Evolutionary conservation across 2,888 invertebrate genomes (phyloP), one percentile per base, ranked within the genome.

Genomic region (Athetis lepigone): DNA sequence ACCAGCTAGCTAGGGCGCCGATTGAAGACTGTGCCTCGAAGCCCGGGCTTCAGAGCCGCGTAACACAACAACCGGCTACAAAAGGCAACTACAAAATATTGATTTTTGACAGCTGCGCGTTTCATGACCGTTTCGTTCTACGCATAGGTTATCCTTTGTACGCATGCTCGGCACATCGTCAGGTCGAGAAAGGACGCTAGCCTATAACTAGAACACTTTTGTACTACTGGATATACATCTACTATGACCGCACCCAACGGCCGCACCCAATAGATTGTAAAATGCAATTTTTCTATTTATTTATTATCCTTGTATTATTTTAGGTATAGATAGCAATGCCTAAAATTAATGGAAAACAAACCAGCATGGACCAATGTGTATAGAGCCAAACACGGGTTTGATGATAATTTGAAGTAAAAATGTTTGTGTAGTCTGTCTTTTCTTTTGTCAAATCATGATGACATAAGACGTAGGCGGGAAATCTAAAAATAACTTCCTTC

Each of bases 101-200:
- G 70, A 71, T 71, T 36, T 42, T 4, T 69, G 56, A 75, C 71
- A 51, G 50, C 50, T 61, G 63, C 63, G 71, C 70, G 40, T 45
- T 74, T 23, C 45, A 18, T 18, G 46, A 42, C 25, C 63, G 70
- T 43, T 70, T 42, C 77, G 51, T 71, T 56, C 71, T 56, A 76
- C 70, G 70, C 71, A 70, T 75, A 56, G 18, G 43, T 49, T 46
- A 70, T 16, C 40, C 40, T 49, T 69, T 37, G 62, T 75, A 36
- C 70, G 75, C 70, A 70, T 74, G 69, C 69, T 36, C 57, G 5
- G 37, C 23, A 9, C n/a, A 11, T 13, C 2, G 16, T 25, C 18
- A 11, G 8, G 16, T 42, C n/a, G 49, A 23, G 25, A 18, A 33
- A 29, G 21, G 16, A 45, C 29, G 5, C 13, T 54, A 19, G 8